Evolutionary conservation across 2,797 vertebrate species (phyloP).

Genomic region (Eurystomus glaucurus): DNA sequence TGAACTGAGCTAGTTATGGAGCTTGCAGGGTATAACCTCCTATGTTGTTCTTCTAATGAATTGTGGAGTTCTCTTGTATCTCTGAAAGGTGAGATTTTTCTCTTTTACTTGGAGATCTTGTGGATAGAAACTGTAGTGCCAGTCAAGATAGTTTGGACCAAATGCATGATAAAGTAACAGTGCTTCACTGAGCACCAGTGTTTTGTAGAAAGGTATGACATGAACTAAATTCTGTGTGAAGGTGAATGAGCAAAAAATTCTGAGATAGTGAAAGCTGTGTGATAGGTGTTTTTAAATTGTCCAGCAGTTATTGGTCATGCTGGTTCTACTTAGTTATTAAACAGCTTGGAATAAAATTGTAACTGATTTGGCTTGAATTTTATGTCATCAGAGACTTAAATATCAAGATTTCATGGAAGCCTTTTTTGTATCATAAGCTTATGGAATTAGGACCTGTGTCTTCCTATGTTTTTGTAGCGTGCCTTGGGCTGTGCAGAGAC

Average conservation of each 20-base stretch:
- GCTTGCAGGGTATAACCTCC: not conserved
- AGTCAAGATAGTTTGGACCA: not conserved
- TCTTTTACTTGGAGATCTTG: not conserved
- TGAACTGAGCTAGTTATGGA: not conserved
- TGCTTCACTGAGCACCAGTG: not conserved
- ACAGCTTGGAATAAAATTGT: not conserved
- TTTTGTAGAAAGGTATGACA: accelerated
- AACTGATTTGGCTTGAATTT: not conserved
- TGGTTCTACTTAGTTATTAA: not conserved
- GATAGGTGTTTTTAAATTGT: not conserved
- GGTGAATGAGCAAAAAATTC: not conserved
- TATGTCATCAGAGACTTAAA: not conserved
- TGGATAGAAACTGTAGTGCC: not conserved
- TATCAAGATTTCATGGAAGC: not conserved
- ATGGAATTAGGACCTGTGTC: not conserved
- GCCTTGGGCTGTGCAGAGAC: not conserved
- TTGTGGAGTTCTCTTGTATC: not conserved
- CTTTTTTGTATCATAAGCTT: not conserved
- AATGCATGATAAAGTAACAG: not conserved
- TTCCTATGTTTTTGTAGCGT: not conserved
- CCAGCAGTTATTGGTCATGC: not conserved
- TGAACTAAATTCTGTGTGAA: not conserved
- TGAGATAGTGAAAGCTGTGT: not conserved
- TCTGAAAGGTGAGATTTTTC: not conserved
- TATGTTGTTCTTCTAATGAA: not conserved